Conservation (phyloP, 2,113 vertebrate species). For the Piaya cayana region DNA sequence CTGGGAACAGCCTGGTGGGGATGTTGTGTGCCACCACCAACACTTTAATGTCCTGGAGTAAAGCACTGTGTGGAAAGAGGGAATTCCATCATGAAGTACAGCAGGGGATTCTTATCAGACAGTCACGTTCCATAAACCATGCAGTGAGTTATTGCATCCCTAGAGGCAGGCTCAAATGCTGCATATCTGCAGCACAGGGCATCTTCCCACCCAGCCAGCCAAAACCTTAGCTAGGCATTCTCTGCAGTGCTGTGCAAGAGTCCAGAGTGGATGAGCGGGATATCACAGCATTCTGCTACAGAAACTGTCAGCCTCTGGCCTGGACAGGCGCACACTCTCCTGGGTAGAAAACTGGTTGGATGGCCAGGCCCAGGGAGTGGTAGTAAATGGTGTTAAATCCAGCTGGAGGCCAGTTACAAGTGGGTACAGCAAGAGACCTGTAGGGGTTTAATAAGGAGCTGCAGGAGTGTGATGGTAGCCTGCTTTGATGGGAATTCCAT, state of each 20-base stretch:
- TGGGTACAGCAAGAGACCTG: background rate
- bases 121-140: background rate
- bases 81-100: background rate
- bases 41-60: constrained; percentile 66
- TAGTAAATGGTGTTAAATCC: too few relatives aligned
- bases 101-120: background rate
- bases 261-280: accelerated
- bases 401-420: too few relatives aligned
- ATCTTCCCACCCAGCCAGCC: background rate
- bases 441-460: background rate
- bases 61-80: constrained; percentile 13
- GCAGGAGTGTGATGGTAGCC: background rate
- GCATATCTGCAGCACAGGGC: accelerated
- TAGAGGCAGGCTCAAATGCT: background rate
- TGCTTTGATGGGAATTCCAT: background rate
- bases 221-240: background rate
- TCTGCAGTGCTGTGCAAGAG: too few relatives aligned
- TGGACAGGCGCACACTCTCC: too few relatives aligned
- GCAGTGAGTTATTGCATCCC: background rate
- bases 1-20: constrained; percentile 63
- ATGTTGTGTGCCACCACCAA: constrained; percentile 72
- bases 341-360: too few relatives aligned
- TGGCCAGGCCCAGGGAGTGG: too few relatives aligned
- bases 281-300: background rate
- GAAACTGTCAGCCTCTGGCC: too few relatives aligned